Percentiles rank a stretch among this genome's conserved stretches.
These are phyloP conservation scores for Dasyornis broadbenti DNA, from an alignment of 2,113 vertebrate species.

Conservation along the genomic window DNA sequence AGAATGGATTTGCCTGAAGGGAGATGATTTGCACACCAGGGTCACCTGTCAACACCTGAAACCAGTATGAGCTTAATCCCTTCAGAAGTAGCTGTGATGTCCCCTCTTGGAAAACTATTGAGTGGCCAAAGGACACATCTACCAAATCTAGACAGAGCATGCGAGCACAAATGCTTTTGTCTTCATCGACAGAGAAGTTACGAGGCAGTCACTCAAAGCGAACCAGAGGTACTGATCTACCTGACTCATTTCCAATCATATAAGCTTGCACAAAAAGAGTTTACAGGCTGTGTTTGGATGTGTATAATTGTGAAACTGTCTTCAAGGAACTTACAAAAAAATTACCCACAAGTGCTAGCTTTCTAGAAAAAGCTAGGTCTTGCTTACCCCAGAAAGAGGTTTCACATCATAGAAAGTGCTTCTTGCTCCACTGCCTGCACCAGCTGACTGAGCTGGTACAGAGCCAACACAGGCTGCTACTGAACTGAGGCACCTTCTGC, in stretches of 20 bases:
- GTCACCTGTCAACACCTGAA: neutral
- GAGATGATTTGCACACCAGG: neutral
- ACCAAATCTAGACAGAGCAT: neutral
- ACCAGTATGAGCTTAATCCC: neutral
- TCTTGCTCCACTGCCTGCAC: neutral
- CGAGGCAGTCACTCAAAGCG: neutral
- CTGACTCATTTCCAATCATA: neutral
- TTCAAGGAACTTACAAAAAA: neutral
- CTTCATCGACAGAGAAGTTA: neutral
- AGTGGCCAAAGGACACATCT: neutral
- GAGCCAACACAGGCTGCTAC: neutral
- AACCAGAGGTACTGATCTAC: neutral
- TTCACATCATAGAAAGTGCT: neutral
- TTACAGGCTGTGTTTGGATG: neutral
- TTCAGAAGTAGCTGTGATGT: neutral
- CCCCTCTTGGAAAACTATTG: neutral
- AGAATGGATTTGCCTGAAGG: neutral
- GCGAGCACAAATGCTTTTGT: neutral
- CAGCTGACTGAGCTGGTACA: neutral
- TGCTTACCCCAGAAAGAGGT: neutral
- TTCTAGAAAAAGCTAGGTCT: neutral
- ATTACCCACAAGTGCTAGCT: neutral
- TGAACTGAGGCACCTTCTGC: neutral
- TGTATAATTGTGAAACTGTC: neutral
- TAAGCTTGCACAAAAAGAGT: neutral